Percentiles rank a stretch among this genome's conserved stretches.
These are phyloP conservation scores for Diplodus sargus DNA, from an alignment of 2,797 vertebrate genomes.

Conservation along the genomic window DNA sequence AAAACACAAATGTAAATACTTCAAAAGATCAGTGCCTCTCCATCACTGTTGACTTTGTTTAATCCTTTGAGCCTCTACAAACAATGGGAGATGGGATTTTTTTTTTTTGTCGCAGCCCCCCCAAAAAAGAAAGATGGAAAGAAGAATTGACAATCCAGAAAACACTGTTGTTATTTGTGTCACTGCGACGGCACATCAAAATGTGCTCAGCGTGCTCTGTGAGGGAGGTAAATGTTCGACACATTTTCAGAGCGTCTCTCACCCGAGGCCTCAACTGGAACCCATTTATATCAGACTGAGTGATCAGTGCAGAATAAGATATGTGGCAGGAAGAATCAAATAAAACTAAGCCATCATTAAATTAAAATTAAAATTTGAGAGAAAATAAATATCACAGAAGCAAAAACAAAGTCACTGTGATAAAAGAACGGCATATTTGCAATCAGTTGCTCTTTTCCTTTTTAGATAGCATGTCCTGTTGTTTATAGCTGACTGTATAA, in stretches of 20 bases:
- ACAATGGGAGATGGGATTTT: conserved; percentile 63
- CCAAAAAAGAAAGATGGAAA: background rate
- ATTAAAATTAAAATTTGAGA: no score
- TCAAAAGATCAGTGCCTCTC: conserved; percentile 61
- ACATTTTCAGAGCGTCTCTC: background rate
- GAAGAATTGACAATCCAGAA: conserved; percentile 38
- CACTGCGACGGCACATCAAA: conserved; percentile 25
- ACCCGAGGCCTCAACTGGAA: background rate
- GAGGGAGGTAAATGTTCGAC: background rate
- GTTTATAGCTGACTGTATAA: no score
- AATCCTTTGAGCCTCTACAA: conserved; percentile 73
- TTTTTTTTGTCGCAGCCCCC: conserved; percentile 32
- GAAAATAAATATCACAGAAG: no score
- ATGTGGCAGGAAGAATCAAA: no score
- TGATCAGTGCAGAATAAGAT: background rate
- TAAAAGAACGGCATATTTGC: no score
- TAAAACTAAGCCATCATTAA: no score
- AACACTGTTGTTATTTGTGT: conserved; percentile 52
- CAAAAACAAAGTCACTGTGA: no score
- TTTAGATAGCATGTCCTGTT: no score
- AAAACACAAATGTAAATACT: conserved; percentile 68
- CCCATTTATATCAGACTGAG: conserved; percentile 8
- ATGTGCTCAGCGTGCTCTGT: background rate
- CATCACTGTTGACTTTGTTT: conserved; percentile 70
- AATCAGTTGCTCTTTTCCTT: no score